Percentiles rank a stretch among this genome's conserved stretches.
Conservation (phyloP, 2,797 vertebrate species). For the Allobates femoralis region DNA sequence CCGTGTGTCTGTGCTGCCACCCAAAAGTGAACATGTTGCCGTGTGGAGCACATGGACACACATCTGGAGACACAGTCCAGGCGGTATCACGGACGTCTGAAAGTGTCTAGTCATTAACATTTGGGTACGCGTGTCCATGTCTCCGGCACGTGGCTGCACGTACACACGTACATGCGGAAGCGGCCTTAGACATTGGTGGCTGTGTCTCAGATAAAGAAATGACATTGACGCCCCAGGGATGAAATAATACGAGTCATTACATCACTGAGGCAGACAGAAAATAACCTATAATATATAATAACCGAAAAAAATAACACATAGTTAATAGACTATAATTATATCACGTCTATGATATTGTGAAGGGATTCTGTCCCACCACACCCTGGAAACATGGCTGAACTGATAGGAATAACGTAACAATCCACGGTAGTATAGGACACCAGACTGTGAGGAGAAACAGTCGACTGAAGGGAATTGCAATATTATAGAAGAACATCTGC, state of each 20-base stretch:
- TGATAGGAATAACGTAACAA: neutral
- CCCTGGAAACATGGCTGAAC: neutral
- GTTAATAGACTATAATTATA: neutral
- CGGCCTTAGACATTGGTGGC: neutral
- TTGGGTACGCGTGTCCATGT: too few relatives aligned
- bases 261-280: neutral
- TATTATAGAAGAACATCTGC: constrained; percentile 34
- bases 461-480: constrained; percentile 15
- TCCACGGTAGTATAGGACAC: too few relatives aligned
- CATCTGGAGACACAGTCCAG: too few relatives aligned
- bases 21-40: too few relatives aligned
- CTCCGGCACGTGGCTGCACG: too few relatives aligned
- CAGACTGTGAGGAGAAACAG: neutral
- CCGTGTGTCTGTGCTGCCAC: too few relatives aligned
- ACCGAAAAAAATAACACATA: neutral
- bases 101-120: too few relatives aligned
- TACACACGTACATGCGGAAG: too few relatives aligned
- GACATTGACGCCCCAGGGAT: neutral
- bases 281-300: neutral
- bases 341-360: neutral
- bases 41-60: too few relatives aligned
- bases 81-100: too few relatives aligned
- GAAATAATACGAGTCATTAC: neutral
- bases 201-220: neutral
- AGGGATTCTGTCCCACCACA: neutral